Conservation (phyloP, 2,888 invertebrate genomes). For the Plebejus argus region DNA sequence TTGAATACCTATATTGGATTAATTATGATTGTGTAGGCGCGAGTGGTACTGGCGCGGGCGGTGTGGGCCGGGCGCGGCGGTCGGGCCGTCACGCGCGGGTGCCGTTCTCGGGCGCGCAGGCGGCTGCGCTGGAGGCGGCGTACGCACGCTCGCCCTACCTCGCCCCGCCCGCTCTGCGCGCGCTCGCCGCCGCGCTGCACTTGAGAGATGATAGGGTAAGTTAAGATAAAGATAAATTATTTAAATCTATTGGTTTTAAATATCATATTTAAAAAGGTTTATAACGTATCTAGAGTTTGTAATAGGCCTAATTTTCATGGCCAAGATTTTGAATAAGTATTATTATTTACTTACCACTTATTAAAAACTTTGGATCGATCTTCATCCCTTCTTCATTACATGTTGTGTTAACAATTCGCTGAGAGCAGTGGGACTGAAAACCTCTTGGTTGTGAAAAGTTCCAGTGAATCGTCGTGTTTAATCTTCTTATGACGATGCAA, state of each 20-base stretch:
- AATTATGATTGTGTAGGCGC: background rate
- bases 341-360: too few relatives aligned
- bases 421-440: too few relatives aligned
- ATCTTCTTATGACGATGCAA: background rate
- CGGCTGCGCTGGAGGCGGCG: constrained; percentile 84
- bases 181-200: constrained; percentile 82
- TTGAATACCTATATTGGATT: too few relatives aligned
- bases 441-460: too few relatives aligned
- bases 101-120: constrained; percentile 86
- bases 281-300: too few relatives aligned
- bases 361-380: too few relatives aligned
- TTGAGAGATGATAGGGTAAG: constrained; percentile 85
- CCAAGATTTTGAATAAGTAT: too few relatives aligned
- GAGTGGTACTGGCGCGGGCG: constrained; percentile 52
- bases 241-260: too few relatives aligned
- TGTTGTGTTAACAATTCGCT: too few relatives aligned
- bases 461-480: background rate
- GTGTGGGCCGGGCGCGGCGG: constrained; percentile 73
- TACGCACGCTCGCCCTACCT: constrained; percentile 85
- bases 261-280: too few relatives aligned
- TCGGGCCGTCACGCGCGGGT: constrained; percentile 85
- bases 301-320: too few relatives aligned
- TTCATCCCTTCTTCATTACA: too few relatives aligned
- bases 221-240: background rate
- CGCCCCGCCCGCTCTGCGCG: constrained; percentile 84